phyloP scores from a whole-genome alignment of 2,888 invertebrate genomes.

The Nomada flava region DNA sequence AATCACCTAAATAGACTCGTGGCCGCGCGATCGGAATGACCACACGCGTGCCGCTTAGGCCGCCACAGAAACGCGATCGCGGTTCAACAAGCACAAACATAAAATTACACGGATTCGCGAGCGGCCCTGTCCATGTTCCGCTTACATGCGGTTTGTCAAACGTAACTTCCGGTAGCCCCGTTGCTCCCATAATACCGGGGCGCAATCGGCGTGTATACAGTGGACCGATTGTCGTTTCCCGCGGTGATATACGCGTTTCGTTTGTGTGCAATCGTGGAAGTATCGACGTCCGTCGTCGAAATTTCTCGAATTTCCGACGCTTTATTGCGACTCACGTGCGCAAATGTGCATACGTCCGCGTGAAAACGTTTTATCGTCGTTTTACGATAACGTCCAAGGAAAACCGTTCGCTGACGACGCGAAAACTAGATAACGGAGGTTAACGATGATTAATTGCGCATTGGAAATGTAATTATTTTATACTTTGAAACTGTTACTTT shows the following conservation, averaged over 20 bases:
- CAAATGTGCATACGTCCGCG: not conserved
- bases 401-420: not conserved
- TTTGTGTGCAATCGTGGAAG: constrained; percentile 16
- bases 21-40: constrained; percentile 35
- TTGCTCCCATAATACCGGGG: constrained; percentile 26
- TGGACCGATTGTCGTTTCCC: constrained; percentile 57
- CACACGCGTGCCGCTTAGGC: constrained; percentile 38
- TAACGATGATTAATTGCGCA: not conserved
- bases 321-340: constrained; percentile 5
- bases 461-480: not conserved
- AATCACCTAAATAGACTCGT: constrained; percentile 27
- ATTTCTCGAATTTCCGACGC: constrained; percentile 37
- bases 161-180: constrained; percentile 71
- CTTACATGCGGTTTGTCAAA: constrained; percentile 76
- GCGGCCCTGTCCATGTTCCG: constrained; percentile 60
- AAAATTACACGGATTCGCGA: constrained; percentile 59
- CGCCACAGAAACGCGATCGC: constrained; percentile 48
- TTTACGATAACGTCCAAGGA: constrained; percentile 4
- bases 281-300: constrained; percentile 31
- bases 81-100: constrained; percentile 49
- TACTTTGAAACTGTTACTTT: too few relatives aligned
- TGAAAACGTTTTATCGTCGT: not conserved
- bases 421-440: not conserved
- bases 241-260: constrained; percentile 31
- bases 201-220: constrained; percentile 46